These are phyloP conservation scores for Cerceris ruficornis DNA, from an alignment of 2,888 invertebrate genomes.

Conservation along the genomic window DNA sequence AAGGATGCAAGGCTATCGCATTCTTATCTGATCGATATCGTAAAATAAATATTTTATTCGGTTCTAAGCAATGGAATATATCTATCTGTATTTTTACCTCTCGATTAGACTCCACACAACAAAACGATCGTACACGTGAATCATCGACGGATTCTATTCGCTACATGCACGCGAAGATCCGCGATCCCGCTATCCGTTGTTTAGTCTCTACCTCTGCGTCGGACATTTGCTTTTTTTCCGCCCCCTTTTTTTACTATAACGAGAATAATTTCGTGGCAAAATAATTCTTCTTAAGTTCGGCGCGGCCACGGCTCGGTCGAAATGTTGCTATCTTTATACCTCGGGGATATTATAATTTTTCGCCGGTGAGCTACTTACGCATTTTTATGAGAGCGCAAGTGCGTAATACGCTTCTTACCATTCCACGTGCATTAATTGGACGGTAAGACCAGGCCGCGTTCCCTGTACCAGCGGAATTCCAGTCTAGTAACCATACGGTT, in stretches of 20 bases:
- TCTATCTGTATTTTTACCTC: slow-evolving; percentile 7
- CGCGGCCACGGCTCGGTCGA: not conserved
- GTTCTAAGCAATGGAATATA: slow-evolving; percentile 2
- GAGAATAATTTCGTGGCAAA: not conserved
- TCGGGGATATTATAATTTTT: slow-evolving; percentile 25
- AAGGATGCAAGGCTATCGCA: slow-evolving; percentile 19
- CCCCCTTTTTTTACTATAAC: too few relatives aligned
- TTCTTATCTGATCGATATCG: slow-evolving; percentile 45
- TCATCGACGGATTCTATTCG: slow-evolving; percentile 26
- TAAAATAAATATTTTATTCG: slow-evolving; percentile 32
- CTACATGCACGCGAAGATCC: not conserved
- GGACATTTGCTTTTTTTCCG: too few relatives aligned
- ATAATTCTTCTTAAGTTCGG: not conserved
- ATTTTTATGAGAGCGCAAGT: slow-evolving; percentile 45
- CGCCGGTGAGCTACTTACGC: slow-evolving; percentile 21
- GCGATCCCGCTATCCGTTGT: not conserved
- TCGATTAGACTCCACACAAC: not conserved
- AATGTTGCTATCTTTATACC: not conserved
- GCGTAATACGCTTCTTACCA: slow-evolving; percentile 55
- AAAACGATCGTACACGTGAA: slow-evolving; percentile 27
- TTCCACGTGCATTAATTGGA: slow-evolving; percentile 68
- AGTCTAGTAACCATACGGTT: slow-evolving; percentile 74
- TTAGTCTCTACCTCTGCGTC: not conserved
- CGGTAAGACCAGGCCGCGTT: slow-evolving; percentile 56
- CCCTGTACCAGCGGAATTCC: slow-evolving; percentile 71